These are phyloP conservation scores for Alentia gelatinosa DNA, from an alignment of 2,888 invertebrate genomes.

Conservation along the genomic window DNA sequence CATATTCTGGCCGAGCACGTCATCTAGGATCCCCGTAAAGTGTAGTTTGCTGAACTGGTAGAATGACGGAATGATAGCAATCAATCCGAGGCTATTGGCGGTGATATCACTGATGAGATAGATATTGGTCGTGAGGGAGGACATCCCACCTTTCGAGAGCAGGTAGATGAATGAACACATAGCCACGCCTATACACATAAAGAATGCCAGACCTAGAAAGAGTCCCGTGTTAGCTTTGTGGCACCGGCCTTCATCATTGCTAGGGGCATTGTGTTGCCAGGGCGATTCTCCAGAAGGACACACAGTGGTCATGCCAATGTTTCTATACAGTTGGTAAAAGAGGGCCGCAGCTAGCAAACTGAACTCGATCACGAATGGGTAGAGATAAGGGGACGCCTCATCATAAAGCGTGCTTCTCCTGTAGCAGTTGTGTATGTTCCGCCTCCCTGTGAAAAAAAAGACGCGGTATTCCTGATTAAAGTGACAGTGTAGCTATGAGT, in stretches of 20 bases:
- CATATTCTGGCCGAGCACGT: conserved; percentile 23
- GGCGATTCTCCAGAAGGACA: background rate
- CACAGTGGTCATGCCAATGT: background rate
- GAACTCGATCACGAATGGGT: conserved; percentile 56
- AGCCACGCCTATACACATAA: conserved; percentile 73
- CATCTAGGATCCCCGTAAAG: background rate
- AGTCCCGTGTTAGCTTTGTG: conserved; percentile 81
- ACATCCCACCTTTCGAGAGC: conserved; percentile 65
- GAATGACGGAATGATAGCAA: background rate
- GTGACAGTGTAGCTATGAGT: no score
- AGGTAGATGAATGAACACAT: conserved; percentile 73
- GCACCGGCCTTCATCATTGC: conserved; percentile 71
- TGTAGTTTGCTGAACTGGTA: background rate
- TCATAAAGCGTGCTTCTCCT: background rate
- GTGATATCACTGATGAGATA: conserved; percentile 18
- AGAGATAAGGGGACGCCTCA: conserved; percentile 56
- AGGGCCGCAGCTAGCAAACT: conserved; percentile 51
- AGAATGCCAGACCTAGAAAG: conserved; percentile 80
- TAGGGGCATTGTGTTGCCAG: background rate
- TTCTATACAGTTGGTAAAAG: conserved; percentile 40
- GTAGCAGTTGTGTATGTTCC: no score
- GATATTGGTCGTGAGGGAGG: conserved; percentile 65
- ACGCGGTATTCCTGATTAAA: no score
- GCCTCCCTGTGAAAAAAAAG: background rate
- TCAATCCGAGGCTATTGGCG: background rate